Percentiles rank a stretch among this genome's conserved stretches.
Evolutionary conservation across 2,797 vertebrate genomes (phyloP).

Genomic region (Mionectes olivaceus): DNA sequence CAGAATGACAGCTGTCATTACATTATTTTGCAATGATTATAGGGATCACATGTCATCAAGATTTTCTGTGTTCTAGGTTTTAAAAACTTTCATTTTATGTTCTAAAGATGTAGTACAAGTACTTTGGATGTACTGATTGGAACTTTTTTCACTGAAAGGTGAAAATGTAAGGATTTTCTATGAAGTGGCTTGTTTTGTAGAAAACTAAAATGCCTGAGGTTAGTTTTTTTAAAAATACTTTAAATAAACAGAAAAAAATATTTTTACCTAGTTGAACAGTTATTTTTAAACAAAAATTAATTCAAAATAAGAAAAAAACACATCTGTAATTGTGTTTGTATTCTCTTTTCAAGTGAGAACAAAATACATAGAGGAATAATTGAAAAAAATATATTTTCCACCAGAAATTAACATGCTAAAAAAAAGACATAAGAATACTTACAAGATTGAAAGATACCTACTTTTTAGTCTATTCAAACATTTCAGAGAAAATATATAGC

Average conservation of each 20-base stretch:
- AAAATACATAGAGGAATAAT: not conserved
- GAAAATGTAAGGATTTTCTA: not conserved
- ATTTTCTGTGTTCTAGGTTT: not conserved
- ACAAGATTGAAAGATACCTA: not conserved
- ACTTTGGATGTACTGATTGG: not conserved
- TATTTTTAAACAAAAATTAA: not conserved
- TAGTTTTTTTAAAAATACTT: not conserved
- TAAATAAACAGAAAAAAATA: not conserved
- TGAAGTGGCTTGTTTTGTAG: not conserved
- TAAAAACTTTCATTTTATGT: not conserved
- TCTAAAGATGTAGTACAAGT: not conserved
- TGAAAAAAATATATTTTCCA: fast-evolving
- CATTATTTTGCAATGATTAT: not conserved
- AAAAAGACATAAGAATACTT: not conserved
- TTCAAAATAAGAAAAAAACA: not conserved
- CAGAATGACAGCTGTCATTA: not conserved
- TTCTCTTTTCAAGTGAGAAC: not conserved
- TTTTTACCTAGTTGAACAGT: not conserved
- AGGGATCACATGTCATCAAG: not conserved
- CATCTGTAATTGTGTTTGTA: not conserved
- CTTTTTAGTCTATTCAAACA: not conserved
- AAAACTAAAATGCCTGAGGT: not conserved
- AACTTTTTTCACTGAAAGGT: not conserved
- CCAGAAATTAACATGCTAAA: not conserved
- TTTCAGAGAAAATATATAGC: not conserved